Evolutionary conservation across 2,113 vertebrate genomes (phyloP).

Genomic region (Xyrauchen texanus): DNA sequence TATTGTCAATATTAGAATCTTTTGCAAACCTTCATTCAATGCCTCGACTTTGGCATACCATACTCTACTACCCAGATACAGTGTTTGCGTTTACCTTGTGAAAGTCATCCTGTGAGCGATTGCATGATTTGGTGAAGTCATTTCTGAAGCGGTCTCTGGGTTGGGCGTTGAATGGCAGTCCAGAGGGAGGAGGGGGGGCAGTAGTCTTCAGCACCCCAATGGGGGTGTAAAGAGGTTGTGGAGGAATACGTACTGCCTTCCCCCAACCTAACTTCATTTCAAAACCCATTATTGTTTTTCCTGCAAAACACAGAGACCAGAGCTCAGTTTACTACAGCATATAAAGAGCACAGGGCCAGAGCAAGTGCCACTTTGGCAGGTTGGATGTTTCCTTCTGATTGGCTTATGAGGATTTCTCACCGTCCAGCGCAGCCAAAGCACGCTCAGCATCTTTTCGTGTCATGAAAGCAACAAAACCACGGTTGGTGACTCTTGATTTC

Average conservation of each 20-base stretch:
- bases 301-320: constrained; percentile 52
- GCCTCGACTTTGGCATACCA: neutral
- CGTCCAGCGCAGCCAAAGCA: constrained; percentile 76
- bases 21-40: neutral
- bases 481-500: constrained; percentile 74
- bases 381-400: neutral
- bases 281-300: constrained; percentile 81
- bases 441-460: constrained; percentile 80
- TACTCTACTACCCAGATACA: constrained; percentile 2
- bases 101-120: constrained; percentile 71
- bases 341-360: neutral
- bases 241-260: constrained; percentile 78
- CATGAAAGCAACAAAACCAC: constrained; percentile 83
- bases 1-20: too few relatives aligned
- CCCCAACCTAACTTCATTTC: constrained; percentile 84
- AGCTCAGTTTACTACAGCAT: neutral
- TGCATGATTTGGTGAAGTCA: constrained; percentile 77
- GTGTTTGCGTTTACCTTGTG: constrained; percentile 71
- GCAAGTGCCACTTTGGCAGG: too few relatives aligned
- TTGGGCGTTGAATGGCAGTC: constrained; percentile 81
- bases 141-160: constrained; percentile 78
- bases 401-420: constrained; percentile 54
- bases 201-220: constrained; percentile 72
- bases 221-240: constrained; percentile 80
- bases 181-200: constrained; percentile 76